Percentiles rank a stretch among this genome's conserved stretches.
These are phyloP conservation scores for Lepidurus couesii DNA, from an alignment of 1,140 invertebrate genomes.

Conservation along the genomic window DNA sequence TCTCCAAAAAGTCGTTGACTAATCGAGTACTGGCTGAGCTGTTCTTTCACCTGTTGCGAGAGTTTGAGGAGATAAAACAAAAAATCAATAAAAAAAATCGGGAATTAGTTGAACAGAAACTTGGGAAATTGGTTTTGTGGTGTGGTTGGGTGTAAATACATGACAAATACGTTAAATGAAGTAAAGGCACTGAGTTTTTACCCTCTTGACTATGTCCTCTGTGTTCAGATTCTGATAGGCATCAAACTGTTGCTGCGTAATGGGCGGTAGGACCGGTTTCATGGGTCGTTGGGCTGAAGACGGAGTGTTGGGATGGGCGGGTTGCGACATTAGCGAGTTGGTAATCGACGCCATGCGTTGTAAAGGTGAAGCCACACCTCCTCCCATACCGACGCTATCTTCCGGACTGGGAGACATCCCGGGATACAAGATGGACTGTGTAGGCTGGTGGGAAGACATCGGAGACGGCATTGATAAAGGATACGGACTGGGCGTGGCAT, in stretches of 20 bases:
- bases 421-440: conserved; percentile 13
- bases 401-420: conserved; percentile 8
- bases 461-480: background rate
- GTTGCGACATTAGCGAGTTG: conserved; percentile 88
- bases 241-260: conserved; percentile 98
- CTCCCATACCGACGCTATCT: background rate
- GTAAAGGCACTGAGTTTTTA: conserved; percentile 41
- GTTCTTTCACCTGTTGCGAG: conserved; percentile 75
- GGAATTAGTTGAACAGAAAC: background rate
- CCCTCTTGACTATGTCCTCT: conserved; percentile 94
- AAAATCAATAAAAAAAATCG: background rate
- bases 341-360: conserved; percentile 97
- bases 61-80: background rate
- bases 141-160: background rate
- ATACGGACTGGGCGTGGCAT: conserved; percentile 2
- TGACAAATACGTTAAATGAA: background rate
- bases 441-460: background rate
- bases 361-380: conserved; percentile 69
- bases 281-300: conserved; percentile 75
- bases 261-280: conserved; percentile 92
- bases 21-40: conserved; percentile 95
- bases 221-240: conserved; percentile 97
- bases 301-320: conserved; percentile 63
- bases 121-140: background rate
- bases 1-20: conserved; percentile 97